These are phyloP conservation scores for Diogma glabrata DNA, from an alignment of 2,888 invertebrate genomes.

Conservation along the genomic window DNA sequence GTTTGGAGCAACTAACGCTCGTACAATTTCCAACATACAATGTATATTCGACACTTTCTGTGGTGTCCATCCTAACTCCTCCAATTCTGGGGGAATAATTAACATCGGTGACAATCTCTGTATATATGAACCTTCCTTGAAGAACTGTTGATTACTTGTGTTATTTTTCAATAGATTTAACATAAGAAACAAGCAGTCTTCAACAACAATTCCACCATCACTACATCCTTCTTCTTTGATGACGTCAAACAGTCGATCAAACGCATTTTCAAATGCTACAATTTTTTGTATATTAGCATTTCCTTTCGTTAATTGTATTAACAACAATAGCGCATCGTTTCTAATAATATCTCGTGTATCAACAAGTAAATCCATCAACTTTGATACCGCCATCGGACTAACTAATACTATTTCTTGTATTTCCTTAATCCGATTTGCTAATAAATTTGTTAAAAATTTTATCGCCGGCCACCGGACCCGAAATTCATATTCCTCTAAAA, in stretches of 20 bases:
- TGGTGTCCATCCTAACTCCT: conserved; percentile 75
- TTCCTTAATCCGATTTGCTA: conserved; percentile 75
- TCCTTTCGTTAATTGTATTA: conserved; percentile 78
- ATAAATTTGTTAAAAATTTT: conserved; percentile 74
- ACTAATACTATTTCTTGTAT: conserved; percentile 78
- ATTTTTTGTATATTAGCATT: conserved; percentile 98
- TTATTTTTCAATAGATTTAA: conserved; percentile 90
- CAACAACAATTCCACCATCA: conserved; percentile 95
- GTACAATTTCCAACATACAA: conserved; percentile 78
- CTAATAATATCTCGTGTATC: conserved; percentile 92
- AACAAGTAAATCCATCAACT: conserved; percentile 88
- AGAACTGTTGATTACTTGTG: conserved; percentile 95
- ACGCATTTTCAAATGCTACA: conserved; percentile 98
- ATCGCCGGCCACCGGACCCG: conserved; percentile 84
- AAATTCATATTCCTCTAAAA: conserved; percentile 92
- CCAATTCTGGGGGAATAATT: conserved; percentile 54
- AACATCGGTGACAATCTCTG: conserved; percentile 85
- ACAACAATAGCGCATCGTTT: conserved; percentile 83
- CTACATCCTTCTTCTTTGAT: conserved; percentile 83
- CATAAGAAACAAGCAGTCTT: conserved; percentile 91
- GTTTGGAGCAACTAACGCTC: conserved; percentile 86
- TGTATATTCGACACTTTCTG: conserved; percentile 93
- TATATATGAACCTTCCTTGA: conserved; percentile 95
- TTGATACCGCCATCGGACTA: conserved; percentile 94
- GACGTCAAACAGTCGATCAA: conserved; percentile 89